Evolutionary conservation across 2,888 invertebrate species (phyloP).

Genomic region (Andrena marginata): DNA sequence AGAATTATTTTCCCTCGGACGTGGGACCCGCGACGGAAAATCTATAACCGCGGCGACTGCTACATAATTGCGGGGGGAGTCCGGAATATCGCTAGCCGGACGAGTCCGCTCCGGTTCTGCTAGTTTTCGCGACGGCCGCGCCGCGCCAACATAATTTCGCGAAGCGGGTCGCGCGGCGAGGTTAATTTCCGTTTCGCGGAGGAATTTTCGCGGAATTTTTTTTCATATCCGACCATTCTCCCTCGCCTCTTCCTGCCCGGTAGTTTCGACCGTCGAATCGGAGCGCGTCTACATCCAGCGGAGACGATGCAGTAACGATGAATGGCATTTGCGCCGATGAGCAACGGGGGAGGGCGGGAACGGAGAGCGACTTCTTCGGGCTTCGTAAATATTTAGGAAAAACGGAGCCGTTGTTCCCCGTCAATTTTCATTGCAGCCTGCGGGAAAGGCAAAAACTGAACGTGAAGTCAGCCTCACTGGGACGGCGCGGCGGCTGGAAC

Average conservation of each 20-base stretch:
- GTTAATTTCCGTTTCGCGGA: slow-evolving; percentile 20
- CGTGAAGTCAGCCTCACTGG: slow-evolving; percentile 25
- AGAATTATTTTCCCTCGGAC: slow-evolving; percentile 43
- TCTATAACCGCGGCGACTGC: slow-evolving; percentile 51
- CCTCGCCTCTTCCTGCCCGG: too few relatives aligned
- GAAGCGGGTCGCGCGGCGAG: slow-evolving; percentile 3
- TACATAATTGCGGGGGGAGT: slow-evolving; percentile 53
- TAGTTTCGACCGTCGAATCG: not conserved
- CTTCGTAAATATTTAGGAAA: slow-evolving; percentile 47
- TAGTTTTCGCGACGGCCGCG: not conserved
- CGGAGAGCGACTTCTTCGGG: not conserved
- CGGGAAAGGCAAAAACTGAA: slow-evolving; percentile 35
- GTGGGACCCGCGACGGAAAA: slow-evolving; percentile 43
- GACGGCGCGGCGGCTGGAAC: slow-evolving; percentile 22
- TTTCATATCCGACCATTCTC: not conserved
- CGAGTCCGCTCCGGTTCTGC: slow-evolving; percentile 24
- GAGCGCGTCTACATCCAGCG: not conserved
- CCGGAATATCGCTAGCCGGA: slow-evolving; percentile 42
- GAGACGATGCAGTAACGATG: slow-evolving; percentile 29
- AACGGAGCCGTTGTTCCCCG: slow-evolving; percentile 38
- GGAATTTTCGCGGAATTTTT: not conserved
- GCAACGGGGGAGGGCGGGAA: not conserved
- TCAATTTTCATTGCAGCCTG: slow-evolving; percentile 50
- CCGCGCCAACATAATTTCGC: slow-evolving; percentile 22
- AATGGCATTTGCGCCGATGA: slow-evolving; percentile 13